phyloP scores from a whole-genome alignment of 1,140 invertebrate species.

The Drosophila kurseongensis region DNA sequence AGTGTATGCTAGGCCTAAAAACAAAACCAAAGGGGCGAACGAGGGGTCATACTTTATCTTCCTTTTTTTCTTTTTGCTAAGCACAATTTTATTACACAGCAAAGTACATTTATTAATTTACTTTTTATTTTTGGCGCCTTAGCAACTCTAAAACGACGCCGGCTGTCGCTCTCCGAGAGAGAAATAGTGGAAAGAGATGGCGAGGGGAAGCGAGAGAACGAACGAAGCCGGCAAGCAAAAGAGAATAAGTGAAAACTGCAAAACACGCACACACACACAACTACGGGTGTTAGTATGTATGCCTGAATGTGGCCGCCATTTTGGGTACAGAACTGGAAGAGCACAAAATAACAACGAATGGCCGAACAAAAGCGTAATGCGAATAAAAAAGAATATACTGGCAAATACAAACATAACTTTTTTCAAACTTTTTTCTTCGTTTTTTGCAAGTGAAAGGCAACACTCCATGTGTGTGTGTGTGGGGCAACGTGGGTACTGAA shows the following conservation, averaged over 20 bases:
- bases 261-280: constrained; percentile 50
- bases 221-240: constrained; percentile 72
- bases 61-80: not conserved
- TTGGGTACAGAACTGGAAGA: constrained; percentile 74
- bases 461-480: constrained; percentile 22
- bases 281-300: constrained; percentile 28
- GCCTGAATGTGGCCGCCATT: constrained; percentile 65
- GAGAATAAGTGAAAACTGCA: constrained; percentile 66
- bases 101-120: not conserved
- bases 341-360: constrained; percentile 76
- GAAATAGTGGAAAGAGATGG: constrained; percentile 14
- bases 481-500: constrained; percentile 48
- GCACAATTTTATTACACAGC: constrained; percentile 14
- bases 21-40: constrained; percentile 32
- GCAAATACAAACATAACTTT: constrained; percentile 66
- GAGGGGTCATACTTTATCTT: constrained; percentile 2
- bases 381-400: constrained; percentile 63
- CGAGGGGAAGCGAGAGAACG: constrained; percentile 37
- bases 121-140: constrained; percentile 27
- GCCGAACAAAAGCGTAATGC: constrained; percentile 69
- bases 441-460: constrained; percentile 73
- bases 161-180: constrained; percentile 32
- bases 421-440: constrained; percentile 34
- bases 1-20: constrained; percentile 29
- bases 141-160: constrained; percentile 53